Evolutionary conservation across 2,113 vertebrate genomes (phyloP).

Genomic region (Holacanthus passer): DNA sequence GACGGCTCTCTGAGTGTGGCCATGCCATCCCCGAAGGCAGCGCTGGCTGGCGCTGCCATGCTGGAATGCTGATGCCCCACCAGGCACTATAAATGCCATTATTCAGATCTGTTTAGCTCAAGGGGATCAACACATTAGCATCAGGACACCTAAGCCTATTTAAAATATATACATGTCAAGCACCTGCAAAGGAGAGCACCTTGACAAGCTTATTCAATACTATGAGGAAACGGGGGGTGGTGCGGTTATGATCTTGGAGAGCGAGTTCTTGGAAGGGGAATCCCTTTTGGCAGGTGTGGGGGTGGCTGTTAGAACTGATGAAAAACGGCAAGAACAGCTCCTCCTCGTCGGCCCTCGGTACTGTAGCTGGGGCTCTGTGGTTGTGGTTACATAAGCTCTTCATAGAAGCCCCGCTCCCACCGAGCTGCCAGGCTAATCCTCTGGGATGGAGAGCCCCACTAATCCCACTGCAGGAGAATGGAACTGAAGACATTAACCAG

Average conservation of each 20-base stretch:
- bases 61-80: constrained; percentile 53
- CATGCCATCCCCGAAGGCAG: constrained; percentile 40
- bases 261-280: constrained; percentile 46
- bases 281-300: constrained; percentile 65
- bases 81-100: constrained; percentile 64
- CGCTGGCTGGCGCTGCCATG: constrained; percentile 29
- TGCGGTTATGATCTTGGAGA: constrained; percentile 10
- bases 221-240: not conserved
- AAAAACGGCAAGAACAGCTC: constrained; percentile 53
- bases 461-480: constrained; percentile 81
- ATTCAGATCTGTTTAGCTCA: constrained; percentile 69
- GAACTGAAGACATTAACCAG: constrained; percentile 83
- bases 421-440: constrained; percentile 78
- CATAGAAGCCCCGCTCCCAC: constrained; percentile 72
- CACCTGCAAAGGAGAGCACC: constrained; percentile 43
- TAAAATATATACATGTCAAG: constrained; percentile 62
- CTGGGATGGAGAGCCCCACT: constrained; percentile 79
- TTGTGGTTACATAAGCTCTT: constrained; percentile 80
- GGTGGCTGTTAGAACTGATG: constrained; percentile 54
- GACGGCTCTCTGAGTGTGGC: constrained; percentile 34
- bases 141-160: constrained; percentile 65
- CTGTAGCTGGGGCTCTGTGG: constrained; percentile 64
- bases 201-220: constrained; percentile 33
- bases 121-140: constrained; percentile 71
- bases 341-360: constrained; percentile 43